These are phyloP conservation scores for human DNA, from an alignment of 2,113 vertebrate species.

Conservation along the genomic window GRCh38 chr12:40397501-40398000, in stretches of 20 bases:
- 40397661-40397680: neutral
- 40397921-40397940: slow-evolving; percentile 14
- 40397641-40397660: neutral
- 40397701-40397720: neutral
- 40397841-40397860: neutral
- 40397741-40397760: neutral
- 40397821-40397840: neutral
- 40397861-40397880: slow-evolving; percentile 33
- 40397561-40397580: neutral
- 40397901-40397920: slow-evolving; percentile 13
- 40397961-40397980: neutral
- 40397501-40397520: neutral
- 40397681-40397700: neutral
- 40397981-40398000: neutral
- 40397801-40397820: neutral
- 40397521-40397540: neutral
- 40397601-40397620: neutral
- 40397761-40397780: neutral
- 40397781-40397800: neutral
- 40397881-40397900: neutral
- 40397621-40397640: neutral
- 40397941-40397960: neutral
- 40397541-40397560: neutral
- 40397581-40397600: neutral
- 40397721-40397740: neutral